phyloP scores from a whole-genome alignment of 2,797 vertebrate species.

The Tokudaia tokunoshimensis region DNA sequence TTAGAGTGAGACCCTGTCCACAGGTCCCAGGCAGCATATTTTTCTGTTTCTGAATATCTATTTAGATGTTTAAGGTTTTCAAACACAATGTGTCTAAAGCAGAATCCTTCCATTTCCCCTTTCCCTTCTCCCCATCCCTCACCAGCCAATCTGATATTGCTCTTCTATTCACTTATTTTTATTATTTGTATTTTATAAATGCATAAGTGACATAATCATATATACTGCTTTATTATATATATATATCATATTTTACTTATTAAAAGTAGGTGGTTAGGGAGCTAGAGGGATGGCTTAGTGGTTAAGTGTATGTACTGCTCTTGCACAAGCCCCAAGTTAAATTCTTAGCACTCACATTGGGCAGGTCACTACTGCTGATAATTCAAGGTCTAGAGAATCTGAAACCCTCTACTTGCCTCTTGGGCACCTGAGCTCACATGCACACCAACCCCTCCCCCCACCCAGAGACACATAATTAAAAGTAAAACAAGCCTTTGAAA shows the following conservation, averaged over 20 bases:
- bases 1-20: background rate
- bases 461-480: background rate
- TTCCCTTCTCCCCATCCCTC: background rate
- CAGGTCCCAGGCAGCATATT: slow-evolving; percentile 13
- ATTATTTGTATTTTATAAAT: background rate
- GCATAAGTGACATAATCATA: too few species aligned
- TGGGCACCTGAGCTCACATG: background rate
- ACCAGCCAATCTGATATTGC: background rate
- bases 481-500: background rate
- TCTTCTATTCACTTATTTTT: background rate
- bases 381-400: background rate
- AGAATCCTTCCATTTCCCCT: background rate
- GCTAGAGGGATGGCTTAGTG: background rate
- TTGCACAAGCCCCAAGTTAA: background rate
- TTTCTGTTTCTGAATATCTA: background rate
- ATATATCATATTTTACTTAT: background rate
- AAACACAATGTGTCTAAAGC: background rate
- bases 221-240: background rate
- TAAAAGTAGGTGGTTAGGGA: background rate
- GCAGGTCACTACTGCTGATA: background rate
- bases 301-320: background rate
- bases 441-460: background rate
- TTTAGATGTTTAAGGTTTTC: background rate
- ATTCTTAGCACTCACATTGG: background rate
- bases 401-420: background rate